Evolutionary conservation across 2,888 invertebrate genomes (phyloP).

Genomic region (Subacronicta megacephala): DNA sequence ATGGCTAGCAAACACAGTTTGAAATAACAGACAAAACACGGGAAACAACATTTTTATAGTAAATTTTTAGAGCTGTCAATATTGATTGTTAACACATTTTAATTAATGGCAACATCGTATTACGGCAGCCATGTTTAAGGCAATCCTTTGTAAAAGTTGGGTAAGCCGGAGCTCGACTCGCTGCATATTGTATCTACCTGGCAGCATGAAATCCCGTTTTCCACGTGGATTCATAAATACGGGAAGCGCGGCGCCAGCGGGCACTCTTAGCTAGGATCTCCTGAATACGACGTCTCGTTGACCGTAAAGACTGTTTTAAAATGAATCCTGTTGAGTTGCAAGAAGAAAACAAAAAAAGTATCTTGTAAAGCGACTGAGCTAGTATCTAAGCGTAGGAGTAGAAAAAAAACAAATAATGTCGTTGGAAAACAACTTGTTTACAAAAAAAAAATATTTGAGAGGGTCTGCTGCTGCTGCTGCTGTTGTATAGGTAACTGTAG

Average conservation of each 20-base stretch:
- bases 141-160: conserved; percentile 31
- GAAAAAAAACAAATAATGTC: not conserved
- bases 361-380: conserved; percentile 6
- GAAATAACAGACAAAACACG: too few species aligned
- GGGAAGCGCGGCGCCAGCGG: conserved; percentile 47
- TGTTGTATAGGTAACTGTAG: too few species aligned
- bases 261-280: conserved; percentile 41
- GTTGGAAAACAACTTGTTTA: not conserved
- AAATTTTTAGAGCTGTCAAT: too few species aligned
- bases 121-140: conserved; percentile 17
- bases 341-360: conserved; percentile 16
- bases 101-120: conserved; percentile 20
- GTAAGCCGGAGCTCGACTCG: conserved; percentile 25
- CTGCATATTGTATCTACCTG: conserved; percentile 54
- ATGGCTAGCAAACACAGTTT: not conserved
- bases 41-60: too few species aligned
- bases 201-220: conserved; percentile 64
- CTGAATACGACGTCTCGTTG: conserved; percentile 28
- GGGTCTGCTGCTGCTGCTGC: too few species aligned
- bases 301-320: conserved; percentile 45
- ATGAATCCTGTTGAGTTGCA: conserved; percentile 32
- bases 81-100: too few species aligned
- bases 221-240: conserved; percentile 62
- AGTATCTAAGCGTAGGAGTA: not conserved
- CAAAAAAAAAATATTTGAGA: not conserved